Evolutionary conservation across 2,797 vertebrate species (phyloP), one percentile per base, ranked within the genome.

Genomic region (Sebastes oblongus): DNA sequence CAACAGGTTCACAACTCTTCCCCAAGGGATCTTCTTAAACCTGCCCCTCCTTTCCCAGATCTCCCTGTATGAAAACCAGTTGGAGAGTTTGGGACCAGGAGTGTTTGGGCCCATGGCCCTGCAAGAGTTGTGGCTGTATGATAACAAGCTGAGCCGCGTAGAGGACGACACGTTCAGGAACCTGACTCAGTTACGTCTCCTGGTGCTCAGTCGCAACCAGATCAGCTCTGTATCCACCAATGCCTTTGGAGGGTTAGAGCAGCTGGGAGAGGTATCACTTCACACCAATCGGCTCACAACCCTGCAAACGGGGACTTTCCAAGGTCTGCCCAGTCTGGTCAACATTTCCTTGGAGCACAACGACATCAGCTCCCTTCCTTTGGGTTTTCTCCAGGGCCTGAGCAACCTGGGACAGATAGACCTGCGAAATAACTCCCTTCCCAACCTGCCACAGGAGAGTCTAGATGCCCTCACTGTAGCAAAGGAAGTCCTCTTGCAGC

Each of bases 271-370:
- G 82, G 90, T 99, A 39, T 98, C 97, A 0, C 95, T 99, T 68
- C 97, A 99, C 85, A 96, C 95, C 80, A 99, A 99, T 0, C 66
- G 75, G 0, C 94, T 99, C 55, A 95, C 75, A 60, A 91, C 78
- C 5, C 86, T 99, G 71, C 91, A 97, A 0, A 83, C 90, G 8
- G 95, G 88, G 5, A 93, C 93, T 2, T 97, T 99, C 81, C 93
- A 93, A n/a, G 91, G 84, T 18, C 80, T 99, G 71, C 85, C 92
- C 60, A 95, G 86, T 75, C 93, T 99, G 84, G 95, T 96, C 73
- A 98, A 97, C 86, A 88, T 99, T 90, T 99, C 98, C 12, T 76
- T 99, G 82, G 96, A 98, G 88, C 95, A 97, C 89, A 99, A 99
- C 83, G 91, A 89, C 80, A 94, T 99, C 56, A 78, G 86, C 3